Percentiles rank a stretch among this genome's conserved stretches.
These are phyloP conservation scores for Vireo griseus DNA, from an alignment of 2,797 vertebrate genomes.

Conservation along the genomic window DNA sequence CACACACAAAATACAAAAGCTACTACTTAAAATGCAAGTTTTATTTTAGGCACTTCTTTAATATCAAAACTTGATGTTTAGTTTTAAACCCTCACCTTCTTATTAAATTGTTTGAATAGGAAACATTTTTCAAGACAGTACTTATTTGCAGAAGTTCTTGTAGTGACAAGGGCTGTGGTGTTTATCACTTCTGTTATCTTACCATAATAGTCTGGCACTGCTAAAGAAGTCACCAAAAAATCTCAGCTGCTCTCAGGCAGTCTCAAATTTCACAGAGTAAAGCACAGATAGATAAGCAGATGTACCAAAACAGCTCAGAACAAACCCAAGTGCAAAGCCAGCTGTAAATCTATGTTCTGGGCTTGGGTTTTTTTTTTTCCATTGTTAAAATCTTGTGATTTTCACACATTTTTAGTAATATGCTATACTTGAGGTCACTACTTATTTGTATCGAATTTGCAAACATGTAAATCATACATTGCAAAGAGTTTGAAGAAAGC, in stretches of 20 bases:
- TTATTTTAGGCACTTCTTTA: neutral
- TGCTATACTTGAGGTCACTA: neutral
- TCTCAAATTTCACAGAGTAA: neutral
- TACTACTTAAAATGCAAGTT: neutral
- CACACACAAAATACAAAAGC: neutral
- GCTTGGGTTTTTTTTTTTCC: rapidly evolving
- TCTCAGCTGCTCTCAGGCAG: neutral
- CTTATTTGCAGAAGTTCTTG: neutral
- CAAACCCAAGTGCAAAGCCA: neutral
- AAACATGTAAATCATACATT: neutral
- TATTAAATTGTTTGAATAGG: neutral
- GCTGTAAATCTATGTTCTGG: neutral
- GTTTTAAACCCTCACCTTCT: neutral
- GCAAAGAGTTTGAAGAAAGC: neutral
- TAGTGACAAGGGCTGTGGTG: neutral
- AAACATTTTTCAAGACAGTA: neutral
- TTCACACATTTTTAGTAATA: neutral
- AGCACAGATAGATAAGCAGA: neutral
- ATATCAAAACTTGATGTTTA: neutral
- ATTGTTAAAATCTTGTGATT: neutral
- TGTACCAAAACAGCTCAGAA: neutral
- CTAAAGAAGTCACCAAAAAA: neutral
- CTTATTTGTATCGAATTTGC: neutral
- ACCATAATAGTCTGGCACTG: neutral
- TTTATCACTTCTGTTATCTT: neutral